Conservation (phyloP, 2,888 invertebrate species). For the Onthophagus sagittarius region DNA sequence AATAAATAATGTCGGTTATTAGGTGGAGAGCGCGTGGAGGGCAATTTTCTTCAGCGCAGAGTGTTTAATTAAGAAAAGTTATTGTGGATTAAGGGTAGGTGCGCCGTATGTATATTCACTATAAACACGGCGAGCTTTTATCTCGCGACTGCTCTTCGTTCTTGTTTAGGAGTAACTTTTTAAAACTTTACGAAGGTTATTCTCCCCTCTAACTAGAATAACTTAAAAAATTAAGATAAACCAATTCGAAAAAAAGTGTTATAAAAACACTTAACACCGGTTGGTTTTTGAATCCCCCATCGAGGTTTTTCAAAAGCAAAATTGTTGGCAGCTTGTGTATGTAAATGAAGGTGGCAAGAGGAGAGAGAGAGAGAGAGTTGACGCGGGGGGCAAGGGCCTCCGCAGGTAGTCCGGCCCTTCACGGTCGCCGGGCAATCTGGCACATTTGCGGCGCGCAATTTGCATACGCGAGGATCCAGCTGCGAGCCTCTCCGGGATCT, state of each 20-base stretch:
- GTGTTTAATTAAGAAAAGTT: background rate
- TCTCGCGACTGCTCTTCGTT: background rate
- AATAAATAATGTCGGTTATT: background rate
- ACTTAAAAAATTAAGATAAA: no score
- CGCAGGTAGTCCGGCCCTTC: conserved; percentile 28
- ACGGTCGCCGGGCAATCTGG: conserved; percentile 36
- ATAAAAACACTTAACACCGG: background rate
- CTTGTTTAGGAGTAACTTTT: background rate
- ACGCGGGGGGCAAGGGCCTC: conserved; percentile 10
- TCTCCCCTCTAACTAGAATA: no score
- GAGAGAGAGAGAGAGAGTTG: background rate
- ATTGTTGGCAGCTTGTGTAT: background rate
- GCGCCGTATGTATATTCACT: background rate
- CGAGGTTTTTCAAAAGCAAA: background rate
- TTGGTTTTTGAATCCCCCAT: background rate
- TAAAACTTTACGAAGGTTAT: no score
- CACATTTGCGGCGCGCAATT: conserved; percentile 34
- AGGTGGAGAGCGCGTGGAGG: background rate
- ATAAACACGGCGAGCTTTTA: background rate
- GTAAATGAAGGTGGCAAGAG: background rate
- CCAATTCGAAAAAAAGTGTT: background rate
- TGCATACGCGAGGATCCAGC: conserved; percentile 32
- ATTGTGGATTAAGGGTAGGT: background rate
- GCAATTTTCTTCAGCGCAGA: background rate
- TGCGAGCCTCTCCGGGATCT: conserved; percentile 25